Evolutionary conservation across 2,797 vertebrate species (phyloP), one percentile per base, ranked within the genome.

Genomic region (Rhinoraja longicauda): DNA sequence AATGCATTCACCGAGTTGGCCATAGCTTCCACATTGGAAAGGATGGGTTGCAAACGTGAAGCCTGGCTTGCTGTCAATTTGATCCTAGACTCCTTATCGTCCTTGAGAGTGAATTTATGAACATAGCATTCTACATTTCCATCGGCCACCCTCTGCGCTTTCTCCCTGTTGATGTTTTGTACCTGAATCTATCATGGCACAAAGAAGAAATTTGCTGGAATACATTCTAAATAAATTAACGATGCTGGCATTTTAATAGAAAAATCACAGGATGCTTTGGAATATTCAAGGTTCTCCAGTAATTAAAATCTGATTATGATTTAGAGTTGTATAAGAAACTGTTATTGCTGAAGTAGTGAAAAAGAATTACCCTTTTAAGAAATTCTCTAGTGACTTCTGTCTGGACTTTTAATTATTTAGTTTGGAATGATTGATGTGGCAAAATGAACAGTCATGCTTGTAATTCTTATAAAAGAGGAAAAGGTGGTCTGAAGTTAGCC

Each of bases 251-350:
- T 92, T 75, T 57, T 75, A 92, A 92, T 75, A 75, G 36, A 92
- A 92, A 53, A 92, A 73, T 53, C 39, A 57, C 26, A 92, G 90
- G 39, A 92, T 92, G 2, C 72, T 92, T 53, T 57, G 8, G 4
- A 73, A 72, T 92, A 36, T 36, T 36, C 45, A n/a, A 39, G 36
- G 90, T 92, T 45, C 70, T 29, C 36, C 64, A 72, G 67, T 92
- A 75, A 92, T 75, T 72, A 75, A 92, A 92, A 57, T 92, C 39
- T n/a, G 39, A 92, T 75, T 73, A 72, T 75, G 90, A 92, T 92
- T 75, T 53, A 57, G 64, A 53, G 90, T 73, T 73, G 67, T 17
- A 45, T 75, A 92, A 70, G 53, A 57, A 75, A 73, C 90, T 53
- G 39, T 45, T 53, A 92, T 26, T 91, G 70, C 70, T 73, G 39